These are phyloP conservation scores for Ypsolopha sequella DNA, from an alignment of 2,888 invertebrate genomes.

Conservation along the genomic window DNA sequence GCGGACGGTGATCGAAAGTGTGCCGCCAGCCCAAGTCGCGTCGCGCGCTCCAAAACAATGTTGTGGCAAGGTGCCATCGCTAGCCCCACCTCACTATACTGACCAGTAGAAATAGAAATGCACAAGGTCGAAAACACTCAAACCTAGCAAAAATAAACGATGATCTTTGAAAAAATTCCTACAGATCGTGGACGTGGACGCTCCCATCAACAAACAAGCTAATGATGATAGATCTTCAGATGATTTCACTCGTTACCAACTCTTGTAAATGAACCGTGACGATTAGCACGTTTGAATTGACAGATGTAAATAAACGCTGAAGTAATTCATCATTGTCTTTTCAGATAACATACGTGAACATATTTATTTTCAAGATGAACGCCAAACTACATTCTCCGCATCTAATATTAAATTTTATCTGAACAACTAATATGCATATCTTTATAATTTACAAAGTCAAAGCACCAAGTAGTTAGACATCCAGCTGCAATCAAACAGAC, in stretches of 20 bases:
- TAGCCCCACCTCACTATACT: slow-evolving; percentile 8
- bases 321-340: slow-evolving; percentile 3
- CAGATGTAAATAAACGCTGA: slow-evolving; percentile 2
- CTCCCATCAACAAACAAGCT: neutral
- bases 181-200: neutral
- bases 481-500: too few species aligned
- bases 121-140: slow-evolving; percentile 52
- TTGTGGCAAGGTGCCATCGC: slow-evolving; percentile 53
- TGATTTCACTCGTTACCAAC: neutral
- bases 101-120: slow-evolving; percentile 38
- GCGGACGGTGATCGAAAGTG: slow-evolving; percentile 34
- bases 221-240: neutral
- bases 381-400: slow-evolving; percentile 7
- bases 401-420: neutral
- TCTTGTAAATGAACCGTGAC: neutral
- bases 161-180: neutral
- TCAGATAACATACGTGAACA: neutral
- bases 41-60: slow-evolving; percentile 38
- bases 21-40: slow-evolving; percentile 24
- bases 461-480: too few species aligned
- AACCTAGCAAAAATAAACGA: neutral
- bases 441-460: too few species aligned
- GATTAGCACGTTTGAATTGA: neutral
- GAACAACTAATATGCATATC: too few species aligned
- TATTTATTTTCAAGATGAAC: slow-evolving; percentile 16